Percentiles rank a stretch among this genome's conserved stretches.
These are phyloP conservation scores for Drosophila antonietae DNA, from an alignment of 2,888 invertebrate genomes.

Conservation along the genomic window DNA sequence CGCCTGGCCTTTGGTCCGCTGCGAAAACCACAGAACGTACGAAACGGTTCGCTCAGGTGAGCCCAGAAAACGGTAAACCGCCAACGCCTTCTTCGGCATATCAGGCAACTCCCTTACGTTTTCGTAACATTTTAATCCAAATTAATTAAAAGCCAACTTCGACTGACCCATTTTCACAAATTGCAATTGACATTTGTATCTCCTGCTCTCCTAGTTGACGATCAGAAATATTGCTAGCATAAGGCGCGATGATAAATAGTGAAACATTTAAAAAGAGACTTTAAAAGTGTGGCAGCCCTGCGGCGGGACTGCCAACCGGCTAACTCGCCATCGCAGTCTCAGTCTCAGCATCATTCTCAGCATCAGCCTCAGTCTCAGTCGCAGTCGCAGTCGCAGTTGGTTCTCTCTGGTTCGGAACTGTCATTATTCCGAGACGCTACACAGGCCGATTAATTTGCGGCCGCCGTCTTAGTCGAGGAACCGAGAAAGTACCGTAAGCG, in stretches of 20 bases:
- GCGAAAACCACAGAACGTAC: conserved; percentile 40
- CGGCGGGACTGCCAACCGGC: conserved; percentile 37
- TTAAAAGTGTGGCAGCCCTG: conserved; percentile 71
- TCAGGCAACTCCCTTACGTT: conserved; percentile 54
- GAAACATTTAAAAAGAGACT: conserved; percentile 68
- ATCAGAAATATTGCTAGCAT: conserved; percentile 44
- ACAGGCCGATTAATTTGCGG: conserved; percentile 71
- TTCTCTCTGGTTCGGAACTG: conserved; percentile 22
- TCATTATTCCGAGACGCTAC: conserved; percentile 54
- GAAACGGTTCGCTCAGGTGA: conserved; percentile 58
- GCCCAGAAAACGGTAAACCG: conserved; percentile 74
- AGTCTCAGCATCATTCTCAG: conserved; percentile 1
- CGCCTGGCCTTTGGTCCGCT: conserved; percentile 74
- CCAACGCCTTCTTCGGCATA: conserved; percentile 76
- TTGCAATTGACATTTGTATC: conserved; percentile 62
- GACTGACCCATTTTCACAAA: conserved; percentile 55
- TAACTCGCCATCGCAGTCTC: conserved; percentile 11
- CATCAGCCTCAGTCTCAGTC: conserved; percentile 1
- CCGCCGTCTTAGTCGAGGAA: conserved; percentile 42
- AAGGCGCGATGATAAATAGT: conserved; percentile 63
- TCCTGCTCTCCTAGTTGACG: conserved; percentile 38
- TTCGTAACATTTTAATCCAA: conserved; percentile 72
- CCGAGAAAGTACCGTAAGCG: conserved; percentile 73
- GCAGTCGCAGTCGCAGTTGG: conserved; percentile 2
- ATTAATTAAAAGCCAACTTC: conserved; percentile 66